Evolutionary conservation across 2,113 vertebrate genomes (phyloP), one percentile per base, ranked within the genome.

Genomic region (Pluvialis apricaria): DNA sequence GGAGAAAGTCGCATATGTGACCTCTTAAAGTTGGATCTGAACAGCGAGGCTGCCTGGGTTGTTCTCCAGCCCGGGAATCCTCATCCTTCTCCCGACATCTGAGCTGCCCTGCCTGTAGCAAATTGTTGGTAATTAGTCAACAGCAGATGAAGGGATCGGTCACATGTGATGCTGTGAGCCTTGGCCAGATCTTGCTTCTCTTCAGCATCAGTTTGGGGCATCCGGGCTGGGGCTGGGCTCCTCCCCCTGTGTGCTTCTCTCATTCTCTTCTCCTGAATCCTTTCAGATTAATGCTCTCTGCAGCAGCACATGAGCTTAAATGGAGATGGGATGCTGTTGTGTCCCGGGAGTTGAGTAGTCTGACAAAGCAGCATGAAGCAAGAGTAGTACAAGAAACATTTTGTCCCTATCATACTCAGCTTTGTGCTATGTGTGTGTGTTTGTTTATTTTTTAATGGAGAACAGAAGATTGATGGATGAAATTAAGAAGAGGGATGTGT

Each of bases 401-500:
- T 88, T 91, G 75, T 94, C 68, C 73, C 75, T 51, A 11, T 75
- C 77, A 20, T 58, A 45, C 70, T 65, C 83, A 64, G 83, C 75
- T 89, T 62, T 79, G 78, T 79, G 66, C 70, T 83, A 13, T 65
- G 44, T 80, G 76, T 79, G 58, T 82, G 44, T 80, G 77, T 94
- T 77, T 95, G 60, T 95, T 95, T 92, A 92, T 95, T 96, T 97
- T 97, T 96, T 95, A 96, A 96, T 94, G 92, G 93, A 66, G 92
- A 97, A 76, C 54, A 69, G 86, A 95, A 96, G 96, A 97, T 96
- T 92, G 96, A 97, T 97, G 94, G 82, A 86, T 95, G 93, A 97
- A 98, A 98, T 97, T 97, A 97, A 96, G 90, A 91, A 96, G 89
- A 95, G 80, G 82, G 91, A 92, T 97, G 94, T 97, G 92, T 98